Base-by-base conservation (phyloP, 1,140 invertebrate species). In the Rhyzopertha dominica region DNA sequence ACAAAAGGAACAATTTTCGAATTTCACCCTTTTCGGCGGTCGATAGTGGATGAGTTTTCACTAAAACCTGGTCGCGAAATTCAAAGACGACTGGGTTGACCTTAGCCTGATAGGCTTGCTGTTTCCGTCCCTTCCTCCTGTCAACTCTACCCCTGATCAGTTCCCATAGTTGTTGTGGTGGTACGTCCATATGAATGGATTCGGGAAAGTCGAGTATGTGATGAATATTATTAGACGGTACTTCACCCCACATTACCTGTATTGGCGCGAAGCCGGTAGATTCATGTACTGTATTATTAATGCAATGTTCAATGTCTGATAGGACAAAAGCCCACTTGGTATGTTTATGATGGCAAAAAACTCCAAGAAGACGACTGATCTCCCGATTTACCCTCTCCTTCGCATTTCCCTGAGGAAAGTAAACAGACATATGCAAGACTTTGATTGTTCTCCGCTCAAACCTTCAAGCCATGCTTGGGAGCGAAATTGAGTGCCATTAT, bases 241-340 rank as follows among this genome's bases (percentile, higher is more conserved):
- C 34, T 12, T 8, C 10, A 36, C 13, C 22, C 17, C 18, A 36
- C 1, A 2, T 17, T 5, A 3, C n/a, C n/a, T n/a, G n/a, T n/a
- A 12, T 36, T 2, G 34, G 8, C 5, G 17, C 18, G 18, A 16
- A 36, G 12, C 34, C 34, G 13, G 14, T 36, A 16, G 5, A 16
- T 3, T 20, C 34, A 18, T 36, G 34, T 12, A 36, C 22, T 9
- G 18, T 20, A 13, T 18, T 18, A 36, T 36, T 36, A 19, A 36
- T 36, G 12, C 13, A 36, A 16, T 18, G 34, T 18, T 7, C 34
- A 0, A 36, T 20, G 22, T 36, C 17, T 36, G 13, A 12, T 14
- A 36, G 14, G 22, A 8, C 13, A 16, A 19, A 36, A 3, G 13
- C 18, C 34, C 34, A 36, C 18, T 36, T 36, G 3, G 34, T 36